These are phyloP conservation scores for Drosophila triauraria DNA, from an alignment of 1,140 invertebrate species.

Conservation along the genomic window DNA sequence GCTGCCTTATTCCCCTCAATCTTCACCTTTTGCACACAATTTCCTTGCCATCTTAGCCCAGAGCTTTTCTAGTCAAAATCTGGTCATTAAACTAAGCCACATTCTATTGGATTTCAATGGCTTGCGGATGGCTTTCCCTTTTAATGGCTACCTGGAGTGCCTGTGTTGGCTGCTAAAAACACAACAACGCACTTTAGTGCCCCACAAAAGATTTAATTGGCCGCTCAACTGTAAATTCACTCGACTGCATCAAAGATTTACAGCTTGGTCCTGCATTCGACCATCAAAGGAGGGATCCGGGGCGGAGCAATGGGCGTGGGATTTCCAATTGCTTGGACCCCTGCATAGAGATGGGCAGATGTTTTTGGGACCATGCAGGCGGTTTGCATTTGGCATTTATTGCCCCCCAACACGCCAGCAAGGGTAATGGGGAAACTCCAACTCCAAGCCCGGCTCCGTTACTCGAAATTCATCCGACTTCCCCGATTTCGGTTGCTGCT, in stretches of 20 bases:
- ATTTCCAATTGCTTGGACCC: conserved; percentile 54
- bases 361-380: conserved; percentile 37
- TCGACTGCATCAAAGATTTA: conserved; percentile 65
- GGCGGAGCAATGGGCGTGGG: conserved; percentile 10
- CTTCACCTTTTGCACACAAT: neutral
- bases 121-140: conserved; percentile 30
- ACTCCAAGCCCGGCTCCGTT: neutral
- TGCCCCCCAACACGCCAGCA: conserved; percentile 15
- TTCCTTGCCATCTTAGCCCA: neutral
- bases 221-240: conserved; percentile 65
- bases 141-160: conserved; percentile 30
- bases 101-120: conserved; percentile 42
- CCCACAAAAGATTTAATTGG: conserved; percentile 57
- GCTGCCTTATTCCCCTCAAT: neutral
- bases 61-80: neutral
- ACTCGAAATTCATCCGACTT: neutral
- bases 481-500: conserved; percentile 15
- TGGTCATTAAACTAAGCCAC: conserved; percentile 22
- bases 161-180: conserved; percentile 43
- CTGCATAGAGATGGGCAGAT: conserved; percentile 34
- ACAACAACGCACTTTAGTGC: conserved; percentile 59
- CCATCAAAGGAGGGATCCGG: neutral
- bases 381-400: conserved; percentile 65
- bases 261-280: conserved; percentile 42
- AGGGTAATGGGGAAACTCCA: conserved; percentile 9